Conservation (phyloP, 2,888 invertebrate species). For the Metallyticus violacea region DNA sequence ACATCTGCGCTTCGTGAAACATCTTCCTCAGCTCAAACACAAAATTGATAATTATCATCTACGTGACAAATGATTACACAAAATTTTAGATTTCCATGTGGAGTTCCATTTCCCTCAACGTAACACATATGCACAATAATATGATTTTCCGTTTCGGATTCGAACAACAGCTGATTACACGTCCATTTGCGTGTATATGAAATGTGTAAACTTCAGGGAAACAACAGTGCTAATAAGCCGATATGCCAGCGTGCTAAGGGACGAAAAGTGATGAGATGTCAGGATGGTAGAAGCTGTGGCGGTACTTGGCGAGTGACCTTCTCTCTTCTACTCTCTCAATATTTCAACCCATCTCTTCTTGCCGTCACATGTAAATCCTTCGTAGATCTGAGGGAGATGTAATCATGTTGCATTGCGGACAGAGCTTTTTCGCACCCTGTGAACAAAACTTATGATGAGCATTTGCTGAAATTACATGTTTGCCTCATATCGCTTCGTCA, state of each 20-base stretch:
- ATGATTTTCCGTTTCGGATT: not conserved
- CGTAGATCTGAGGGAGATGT: conserved; percentile 84
- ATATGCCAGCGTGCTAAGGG: not conserved
- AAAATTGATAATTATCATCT: too few relatives aligned
- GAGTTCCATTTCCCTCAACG: not conserved
- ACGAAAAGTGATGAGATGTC: not conserved
- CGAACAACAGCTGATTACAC: not conserved
- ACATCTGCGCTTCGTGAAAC: too few relatives aligned
- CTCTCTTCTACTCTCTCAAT: not conserved
- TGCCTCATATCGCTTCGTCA: not conserved
- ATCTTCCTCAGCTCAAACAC: too few relatives aligned
- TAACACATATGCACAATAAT: not conserved
- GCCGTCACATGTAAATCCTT: conserved; percentile 78
- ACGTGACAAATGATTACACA: not conserved
- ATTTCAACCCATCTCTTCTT: conserved; percentile 30
- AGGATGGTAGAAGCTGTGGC: not conserved
- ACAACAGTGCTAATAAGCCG: not conserved
- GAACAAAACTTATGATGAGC: conserved; percentile 36
- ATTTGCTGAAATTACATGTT: not conserved
- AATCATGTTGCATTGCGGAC: conserved; percentile 92
- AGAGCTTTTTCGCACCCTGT: conserved; percentile 84
- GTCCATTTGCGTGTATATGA: not conserved
- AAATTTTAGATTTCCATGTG: not conserved
- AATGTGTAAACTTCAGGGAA: not conserved
- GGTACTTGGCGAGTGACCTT: not conserved